Evolutionary conservation across 2,113 vertebrate species (phyloP), one percentile per base, ranked within the genome.

Genomic region (Amphilophus citrinellus): DNA sequence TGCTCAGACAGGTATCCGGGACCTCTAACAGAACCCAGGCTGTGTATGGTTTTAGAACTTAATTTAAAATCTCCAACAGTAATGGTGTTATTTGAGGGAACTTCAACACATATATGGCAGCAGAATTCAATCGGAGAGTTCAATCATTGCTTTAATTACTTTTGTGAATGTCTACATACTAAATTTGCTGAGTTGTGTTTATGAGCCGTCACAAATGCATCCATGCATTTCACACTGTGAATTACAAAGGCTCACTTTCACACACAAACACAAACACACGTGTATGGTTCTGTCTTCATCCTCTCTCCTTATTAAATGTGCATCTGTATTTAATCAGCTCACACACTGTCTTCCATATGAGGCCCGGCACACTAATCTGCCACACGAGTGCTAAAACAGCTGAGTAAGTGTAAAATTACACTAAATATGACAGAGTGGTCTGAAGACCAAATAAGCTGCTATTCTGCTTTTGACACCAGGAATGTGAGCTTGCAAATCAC

Each of bases 321-420:
- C 1, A 68, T 47, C 22, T 68, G 63, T 27, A 11, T 22, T 86
- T 84, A 75, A 88, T 89, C 87, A 88, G 76, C 77, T 63, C 87
- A 85, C 39, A 71, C 63, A 53, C 63, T 60, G n/a, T 53, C 50
- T 9, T 76, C 50, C 61, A 35, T 56, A 62, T 3, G 30, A 80
- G 76, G 80, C 32, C 2, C 7, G 2, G 71, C 82, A 62, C 44
- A 1, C 58, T 81, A 82, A 87, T 87, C 82, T 85, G 79, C 61
- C 58, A 53, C 47, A 42, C 1, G 10, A 82, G 63, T 10, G 50
- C 61, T 77, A 80, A 84, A 91, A 83, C 60, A 81, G 80, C 35
- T 82, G 79, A 88, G 73, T 85, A 76, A 66, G 85, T 32, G 39
- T 84, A 66, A 84, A 87, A 82, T 88, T 86, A 80, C 68, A 81